Conservation (phyloP, 2,797 vertebrate species). For the Halcyon leucocephala region DNA sequence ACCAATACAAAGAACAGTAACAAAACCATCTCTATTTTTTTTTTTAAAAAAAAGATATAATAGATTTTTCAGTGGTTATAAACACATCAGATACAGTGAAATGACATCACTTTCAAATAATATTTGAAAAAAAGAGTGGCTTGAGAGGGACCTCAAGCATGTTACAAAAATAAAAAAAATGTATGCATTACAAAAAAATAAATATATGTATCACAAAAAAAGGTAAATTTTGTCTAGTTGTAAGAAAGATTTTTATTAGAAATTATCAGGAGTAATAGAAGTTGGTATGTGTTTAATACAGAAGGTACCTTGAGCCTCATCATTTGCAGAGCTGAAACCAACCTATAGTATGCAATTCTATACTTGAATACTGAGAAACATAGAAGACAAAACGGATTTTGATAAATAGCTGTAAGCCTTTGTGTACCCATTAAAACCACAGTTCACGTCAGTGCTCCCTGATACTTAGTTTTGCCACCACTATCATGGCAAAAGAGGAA, state of each 20-base stretch:
- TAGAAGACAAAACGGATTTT: constrained; percentile 27
- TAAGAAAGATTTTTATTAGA: background rate
- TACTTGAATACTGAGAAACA: constrained; percentile 30
- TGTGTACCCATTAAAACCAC: background rate
- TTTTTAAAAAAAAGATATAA: background rate
- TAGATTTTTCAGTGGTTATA: background rate
- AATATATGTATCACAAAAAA: background rate
- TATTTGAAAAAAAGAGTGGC: background rate
- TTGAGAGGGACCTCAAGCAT: background rate
- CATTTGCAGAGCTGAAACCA: constrained; percentile 51
- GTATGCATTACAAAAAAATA: background rate
- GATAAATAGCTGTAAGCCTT: constrained; percentile 14
- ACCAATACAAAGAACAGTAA: background rate
- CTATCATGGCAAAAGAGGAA: background rate
- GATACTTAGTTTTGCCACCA: background rate
- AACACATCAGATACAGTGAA: background rate
- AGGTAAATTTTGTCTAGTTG: background rate
- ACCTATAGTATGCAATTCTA: constrained; percentile 11
- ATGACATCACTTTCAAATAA: background rate
- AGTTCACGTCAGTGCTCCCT: background rate
- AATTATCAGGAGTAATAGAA: background rate
- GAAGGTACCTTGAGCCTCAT: background rate
- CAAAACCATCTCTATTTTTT: background rate
- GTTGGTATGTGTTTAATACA: background rate
- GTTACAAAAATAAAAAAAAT: background rate